These are phyloP conservation scores for Trichogramma pretiosum DNA, from an alignment of 1,140 invertebrate genomes.

Conservation along the genomic window DNA sequence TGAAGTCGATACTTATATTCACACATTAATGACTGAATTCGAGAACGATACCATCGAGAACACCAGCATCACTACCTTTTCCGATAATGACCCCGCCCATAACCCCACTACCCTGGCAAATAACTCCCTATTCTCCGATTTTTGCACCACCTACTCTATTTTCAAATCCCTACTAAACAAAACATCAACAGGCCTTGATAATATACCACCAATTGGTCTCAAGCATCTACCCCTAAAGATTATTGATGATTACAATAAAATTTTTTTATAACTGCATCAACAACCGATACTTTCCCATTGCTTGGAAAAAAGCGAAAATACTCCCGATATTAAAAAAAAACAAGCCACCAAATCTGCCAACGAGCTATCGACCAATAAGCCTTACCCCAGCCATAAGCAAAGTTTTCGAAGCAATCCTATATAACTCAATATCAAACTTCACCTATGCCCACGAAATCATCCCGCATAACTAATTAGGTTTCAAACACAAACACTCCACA, in stretches of 20 bases:
- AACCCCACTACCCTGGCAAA: neutral
- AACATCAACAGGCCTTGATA: conserved; percentile 1
- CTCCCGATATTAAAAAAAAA: conserved; percentile 10
- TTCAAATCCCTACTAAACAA: conserved; percentile 1
- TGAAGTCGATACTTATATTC: neutral
- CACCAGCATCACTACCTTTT: neutral
- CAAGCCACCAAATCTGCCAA: neutral
- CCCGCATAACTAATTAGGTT: conserved; percentile 4
- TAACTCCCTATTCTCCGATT: neutral
- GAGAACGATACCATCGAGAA: neutral
- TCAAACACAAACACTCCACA: neutral
- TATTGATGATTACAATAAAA: neutral
- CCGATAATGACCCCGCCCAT: neutral
- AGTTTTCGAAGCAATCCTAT: neutral
- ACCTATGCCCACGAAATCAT: neutral
- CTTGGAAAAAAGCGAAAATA: conserved; percentile 1
- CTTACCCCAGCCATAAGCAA: conserved; percentile 6
- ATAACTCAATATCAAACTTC: neutral
- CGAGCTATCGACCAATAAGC: conserved; percentile 9
- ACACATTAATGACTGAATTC: neutral
- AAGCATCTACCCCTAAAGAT: neutral
- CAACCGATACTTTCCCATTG: neutral
- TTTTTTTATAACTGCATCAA: conserved; percentile 8
- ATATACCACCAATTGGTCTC: conserved; percentile 1
- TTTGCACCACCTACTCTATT: neutral